Evolutionary conservation across 2,888 invertebrate genomes (phyloP).

Genomic region (Leptopilina syphax): DNA sequence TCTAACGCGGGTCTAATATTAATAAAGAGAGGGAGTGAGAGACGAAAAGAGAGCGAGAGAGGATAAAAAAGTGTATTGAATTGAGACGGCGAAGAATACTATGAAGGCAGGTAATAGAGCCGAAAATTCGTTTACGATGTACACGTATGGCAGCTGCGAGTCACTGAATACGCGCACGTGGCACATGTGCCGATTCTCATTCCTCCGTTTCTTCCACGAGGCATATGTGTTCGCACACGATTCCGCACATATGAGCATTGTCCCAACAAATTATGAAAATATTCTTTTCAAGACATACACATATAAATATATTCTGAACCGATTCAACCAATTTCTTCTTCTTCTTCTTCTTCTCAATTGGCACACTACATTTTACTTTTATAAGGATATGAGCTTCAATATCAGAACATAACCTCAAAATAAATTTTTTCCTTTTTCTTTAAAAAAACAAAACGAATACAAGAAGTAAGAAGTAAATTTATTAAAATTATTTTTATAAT

Average conservation of each 20-base stretch:
- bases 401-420: background rate
- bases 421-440: background rate
- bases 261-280: conserved; percentile 55
- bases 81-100: background rate
- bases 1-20: too few relatives aligned
- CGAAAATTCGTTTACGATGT: conserved; percentile 49
- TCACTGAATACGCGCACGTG: conserved; percentile 57
- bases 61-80: background rate
- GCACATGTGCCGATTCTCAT: conserved; percentile 59
- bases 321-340: too few relatives aligned
- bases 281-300: conserved; percentile 43
- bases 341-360: too few relatives aligned
- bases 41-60: background rate
- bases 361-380: too few relatives aligned
- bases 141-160: conserved; percentile 56
- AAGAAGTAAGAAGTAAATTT: background rate
- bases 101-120: conserved; percentile 38
- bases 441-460: background rate
- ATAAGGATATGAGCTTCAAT: too few relatives aligned
- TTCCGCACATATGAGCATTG: conserved; percentile 55
- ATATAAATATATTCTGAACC: background rate
- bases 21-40: too few relatives aligned
- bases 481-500: background rate
- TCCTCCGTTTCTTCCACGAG: conserved; percentile 51
- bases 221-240: conserved; percentile 50